phyloP scores from a whole-genome alignment of 2,113 vertebrate species.

The Pteropus alecto region DNA sequence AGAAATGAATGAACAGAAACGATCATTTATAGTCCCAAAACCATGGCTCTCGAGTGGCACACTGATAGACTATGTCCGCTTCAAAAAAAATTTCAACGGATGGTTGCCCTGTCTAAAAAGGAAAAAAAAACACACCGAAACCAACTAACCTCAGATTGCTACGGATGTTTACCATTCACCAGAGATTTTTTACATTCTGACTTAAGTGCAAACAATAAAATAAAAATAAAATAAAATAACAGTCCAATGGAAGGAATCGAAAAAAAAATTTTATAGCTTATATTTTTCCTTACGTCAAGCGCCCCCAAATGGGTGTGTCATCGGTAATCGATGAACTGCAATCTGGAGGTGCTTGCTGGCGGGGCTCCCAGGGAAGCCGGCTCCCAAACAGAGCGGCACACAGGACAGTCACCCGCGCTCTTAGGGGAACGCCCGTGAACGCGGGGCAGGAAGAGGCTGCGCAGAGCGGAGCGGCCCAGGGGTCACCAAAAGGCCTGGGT shows the following conservation, averaged over 20 bases:
- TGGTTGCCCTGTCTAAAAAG: background rate
- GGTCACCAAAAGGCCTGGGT: background rate
- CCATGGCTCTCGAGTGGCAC: background rate
- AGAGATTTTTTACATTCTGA: background rate
- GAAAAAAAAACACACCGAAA: background rate
- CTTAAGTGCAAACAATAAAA: no score
- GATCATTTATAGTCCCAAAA: background rate
- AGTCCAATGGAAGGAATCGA: background rate
- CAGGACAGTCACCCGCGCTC: accelerated
- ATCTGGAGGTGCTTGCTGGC: accelerated
- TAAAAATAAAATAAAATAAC: no score
- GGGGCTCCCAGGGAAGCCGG: accelerated
- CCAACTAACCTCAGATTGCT: background rate
- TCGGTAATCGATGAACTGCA: background rate
- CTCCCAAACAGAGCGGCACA: background rate
- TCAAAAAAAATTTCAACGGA: background rate
- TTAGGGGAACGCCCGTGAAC: background rate
- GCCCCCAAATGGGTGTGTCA: background rate
- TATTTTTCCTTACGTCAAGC: no score
- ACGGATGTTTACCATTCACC: no score
- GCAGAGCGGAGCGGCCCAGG: accelerated
- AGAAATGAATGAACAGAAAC: accelerated
- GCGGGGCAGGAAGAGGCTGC: background rate
- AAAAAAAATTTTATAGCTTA: background rate
- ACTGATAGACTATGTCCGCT: accelerated